A percentile compares a stretch with the other conserved stretches of the same genome.
phyloP scores from a whole-genome alignment of 2,113 vertebrate genomes.

The Pipra filicauda region DNA sequence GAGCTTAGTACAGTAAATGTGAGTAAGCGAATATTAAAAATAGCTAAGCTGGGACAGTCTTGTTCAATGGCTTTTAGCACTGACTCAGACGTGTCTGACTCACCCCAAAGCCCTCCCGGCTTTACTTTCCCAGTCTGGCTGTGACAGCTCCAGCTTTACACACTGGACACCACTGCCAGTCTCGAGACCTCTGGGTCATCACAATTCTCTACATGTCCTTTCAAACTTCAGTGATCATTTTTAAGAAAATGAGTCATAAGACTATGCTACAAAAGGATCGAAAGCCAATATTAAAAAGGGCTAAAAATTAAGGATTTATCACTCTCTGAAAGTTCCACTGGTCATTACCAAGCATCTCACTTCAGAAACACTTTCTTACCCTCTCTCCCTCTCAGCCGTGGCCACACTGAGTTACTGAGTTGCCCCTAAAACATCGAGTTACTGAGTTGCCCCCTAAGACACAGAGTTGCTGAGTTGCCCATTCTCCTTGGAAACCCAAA shows the following conservation, averaged over 20 bases:
- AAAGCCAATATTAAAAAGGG: neutral
- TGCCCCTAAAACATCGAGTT: neutral
- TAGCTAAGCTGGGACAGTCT: neutral
- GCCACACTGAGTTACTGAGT: fast-evolving
- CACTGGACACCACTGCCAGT: neutral
- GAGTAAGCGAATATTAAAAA: constrained; percentile 62
- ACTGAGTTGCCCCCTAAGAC: neutral
- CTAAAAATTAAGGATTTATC: neutral
- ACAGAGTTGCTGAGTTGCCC: neutral
- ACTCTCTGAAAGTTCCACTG: neutral
- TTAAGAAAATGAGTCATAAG: neutral
- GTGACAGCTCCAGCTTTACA: neutral
- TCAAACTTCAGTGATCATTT: neutral
- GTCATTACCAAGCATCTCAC: neutral
- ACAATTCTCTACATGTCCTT: fast-evolving
- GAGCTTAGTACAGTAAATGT: constrained; percentile 25
- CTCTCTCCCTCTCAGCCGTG: neutral
- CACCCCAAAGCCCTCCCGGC: neutral
- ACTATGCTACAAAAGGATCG: neutral
- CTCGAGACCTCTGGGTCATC: neutral
- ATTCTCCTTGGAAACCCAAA: neutral
- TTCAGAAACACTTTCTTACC: neutral
- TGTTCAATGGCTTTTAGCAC: neutral
- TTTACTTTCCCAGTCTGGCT: neutral
- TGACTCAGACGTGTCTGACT: neutral